phyloP scores from a whole-genome alignment of 2,113 vertebrate genomes.

The Parus major region DNA sequence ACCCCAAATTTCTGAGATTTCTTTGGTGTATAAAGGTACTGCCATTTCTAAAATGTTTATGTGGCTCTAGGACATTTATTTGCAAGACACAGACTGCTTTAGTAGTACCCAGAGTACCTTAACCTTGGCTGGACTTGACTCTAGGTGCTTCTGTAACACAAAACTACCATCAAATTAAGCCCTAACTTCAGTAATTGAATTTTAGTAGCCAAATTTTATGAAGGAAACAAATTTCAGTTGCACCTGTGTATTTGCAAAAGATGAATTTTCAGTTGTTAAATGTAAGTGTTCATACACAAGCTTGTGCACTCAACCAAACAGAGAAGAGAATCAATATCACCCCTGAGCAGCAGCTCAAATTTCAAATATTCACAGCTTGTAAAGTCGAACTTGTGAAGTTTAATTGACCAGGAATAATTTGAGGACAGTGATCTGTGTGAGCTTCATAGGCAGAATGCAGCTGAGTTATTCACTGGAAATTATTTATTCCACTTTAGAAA shows the following conservation, averaged over 20 bases:
- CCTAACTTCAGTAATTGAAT: slow-evolving; percentile 39
- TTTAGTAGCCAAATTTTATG: slow-evolving; percentile 18
- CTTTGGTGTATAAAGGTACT: background rate
- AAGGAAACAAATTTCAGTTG: slow-evolving; percentile 24
- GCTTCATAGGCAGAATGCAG: background rate
- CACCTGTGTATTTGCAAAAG: slow-evolving; percentile 10
- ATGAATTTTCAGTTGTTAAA: slow-evolving; percentile 53
- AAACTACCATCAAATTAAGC: slow-evolving; percentile 4
- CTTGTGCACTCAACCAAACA: slow-evolving; percentile 29
- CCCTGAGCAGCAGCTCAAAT: slow-evolving; percentile 37
- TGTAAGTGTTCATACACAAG: background rate
- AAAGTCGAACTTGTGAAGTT: slow-evolving; percentile 49
- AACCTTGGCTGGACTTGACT: background rate
- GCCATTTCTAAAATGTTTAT: background rate
- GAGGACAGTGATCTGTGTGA: slow-evolving; percentile 19
- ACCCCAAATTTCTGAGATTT: background rate
- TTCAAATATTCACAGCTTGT: slow-evolving; percentile 55
- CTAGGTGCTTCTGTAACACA: background rate
- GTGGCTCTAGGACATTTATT: background rate
- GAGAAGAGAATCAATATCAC: slow-evolving; percentile 31
- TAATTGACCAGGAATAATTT: slow-evolving; percentile 57
- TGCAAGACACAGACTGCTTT: background rate
- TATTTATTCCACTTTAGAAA: slow-evolving; percentile 46
- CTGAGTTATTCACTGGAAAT: background rate
- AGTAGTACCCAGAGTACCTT: background rate